Conservation (phyloP, 2,797 vertebrate species). For the Sebastes hubbsi region DNA sequence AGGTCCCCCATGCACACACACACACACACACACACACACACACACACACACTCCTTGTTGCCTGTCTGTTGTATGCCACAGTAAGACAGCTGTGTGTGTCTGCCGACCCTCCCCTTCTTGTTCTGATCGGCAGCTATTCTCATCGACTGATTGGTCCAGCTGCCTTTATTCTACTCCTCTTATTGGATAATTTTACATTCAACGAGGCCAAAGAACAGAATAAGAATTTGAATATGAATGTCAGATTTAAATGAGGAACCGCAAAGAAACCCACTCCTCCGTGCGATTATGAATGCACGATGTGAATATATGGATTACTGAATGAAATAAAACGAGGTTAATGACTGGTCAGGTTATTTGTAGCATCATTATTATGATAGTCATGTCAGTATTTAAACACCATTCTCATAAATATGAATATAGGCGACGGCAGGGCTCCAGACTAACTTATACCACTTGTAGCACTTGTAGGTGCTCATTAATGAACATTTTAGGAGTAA, state of each 20-base stretch:
- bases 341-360: neutral
- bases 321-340: neutral
- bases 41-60: slow-evolving; percentile 24
- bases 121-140: slow-evolving; percentile 60
- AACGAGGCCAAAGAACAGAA: slow-evolving; percentile 26
- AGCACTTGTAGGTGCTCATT: too few species aligned
- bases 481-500: too few species aligned
- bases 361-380: neutral
- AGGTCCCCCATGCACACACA: slow-evolving; percentile 12
- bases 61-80: slow-evolving; percentile 63
- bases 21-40: neutral
- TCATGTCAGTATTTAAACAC: neutral
- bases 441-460: too few species aligned
- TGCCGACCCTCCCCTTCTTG: slow-evolving; percentile 56
- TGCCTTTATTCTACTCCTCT: slow-evolving; percentile 23
- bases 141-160: slow-evolving; percentile 66
- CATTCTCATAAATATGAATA: neutral
- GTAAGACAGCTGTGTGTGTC: slow-evolving; percentile 76
- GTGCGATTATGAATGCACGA: neutral
- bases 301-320: neutral
- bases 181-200: slow-evolving; percentile 55
- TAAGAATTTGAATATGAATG: slow-evolving; percentile 62
- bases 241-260: slow-evolving; percentile 22
- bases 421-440: neutral
- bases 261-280: slow-evolving; percentile 3